Conservation (phyloP, 2,113 vertebrate genomes). For the Prunella fulvescens region DNA sequence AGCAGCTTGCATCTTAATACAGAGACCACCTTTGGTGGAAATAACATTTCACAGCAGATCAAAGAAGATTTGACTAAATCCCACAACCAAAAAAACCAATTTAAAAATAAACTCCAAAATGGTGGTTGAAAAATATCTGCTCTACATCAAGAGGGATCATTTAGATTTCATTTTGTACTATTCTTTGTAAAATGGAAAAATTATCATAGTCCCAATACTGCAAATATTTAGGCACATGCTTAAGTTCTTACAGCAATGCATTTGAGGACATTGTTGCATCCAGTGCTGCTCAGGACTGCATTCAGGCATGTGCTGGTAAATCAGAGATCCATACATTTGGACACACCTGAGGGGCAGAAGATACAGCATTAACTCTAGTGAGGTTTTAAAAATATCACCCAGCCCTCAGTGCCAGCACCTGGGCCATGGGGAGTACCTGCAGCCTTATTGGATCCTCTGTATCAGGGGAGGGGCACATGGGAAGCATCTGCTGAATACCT, state of each 20-base stretch:
- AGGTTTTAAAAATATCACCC: background rate
- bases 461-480: background rate
- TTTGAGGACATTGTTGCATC: background rate
- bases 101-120: background rate
- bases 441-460: background rate
- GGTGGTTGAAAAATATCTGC: background rate
- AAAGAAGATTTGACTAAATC: background rate
- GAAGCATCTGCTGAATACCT: background rate
- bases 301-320: background rate
- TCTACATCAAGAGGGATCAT: background rate
- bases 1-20: constrained; percentile 3
- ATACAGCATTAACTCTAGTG: background rate
- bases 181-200: background rate
- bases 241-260: background rate
- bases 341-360: background rate
- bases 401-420: background rate
- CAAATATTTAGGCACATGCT: background rate
- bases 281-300: background rate
- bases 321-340: background rate
- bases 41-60: background rate
- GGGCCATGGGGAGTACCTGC: background rate
- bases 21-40: background rate
- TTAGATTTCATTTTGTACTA: background rate
- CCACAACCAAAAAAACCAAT: background rate
- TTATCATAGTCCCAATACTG: background rate